Evolutionary conservation across 2,797 vertebrate species (phyloP), one percentile per base, ranked within the genome.

Genomic region (Myotis findleyi): DNA sequence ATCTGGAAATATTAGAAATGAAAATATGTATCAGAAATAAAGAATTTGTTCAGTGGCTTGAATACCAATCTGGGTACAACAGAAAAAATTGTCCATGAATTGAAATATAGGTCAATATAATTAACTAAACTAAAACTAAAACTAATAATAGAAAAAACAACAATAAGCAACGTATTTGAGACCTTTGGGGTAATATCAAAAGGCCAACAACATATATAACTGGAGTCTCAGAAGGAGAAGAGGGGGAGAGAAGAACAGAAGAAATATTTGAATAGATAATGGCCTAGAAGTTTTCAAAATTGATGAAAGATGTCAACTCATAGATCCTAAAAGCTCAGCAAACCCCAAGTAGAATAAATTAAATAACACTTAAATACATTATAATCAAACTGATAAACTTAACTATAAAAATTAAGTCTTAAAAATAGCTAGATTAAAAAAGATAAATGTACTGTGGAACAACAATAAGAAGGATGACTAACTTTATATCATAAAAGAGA

Each of bases 341-440:
- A 84, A 87, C 17, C 5, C 16, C 1, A 47, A 41, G 2, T 41
- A 59, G 41, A 69, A 83, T 51, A 87, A 84, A 84, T 33, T 9
- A 76, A 89, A 92, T 69, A 17, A 89, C 10, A 69, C 21, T 23
- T 25, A 73, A 86, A 62, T 21, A 21, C 2, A 38, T 75, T 27
- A 62, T 64, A 53, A 81, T 36, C 30, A 87, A 79, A 75, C 5
- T 80, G 12, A 80, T n/a, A 41, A 73, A 57, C 59, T 3, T 5
- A 80, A 72, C 51, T 75, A 83, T 47, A 72, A 93, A 89, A 80
- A 62, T 68, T 66, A 41, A 68, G 73, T 55, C 2, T 83, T 87
- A 66, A 81, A 81, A 91, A 38, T 6, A 64, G 18, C 36, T 80
- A 77, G 33, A 72, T 76, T 82, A 36, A 79, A 68, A 81, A 95